Conservation (phyloP, 2,888 invertebrate genomes). For the Caenorhabditis sp. region DNA sequence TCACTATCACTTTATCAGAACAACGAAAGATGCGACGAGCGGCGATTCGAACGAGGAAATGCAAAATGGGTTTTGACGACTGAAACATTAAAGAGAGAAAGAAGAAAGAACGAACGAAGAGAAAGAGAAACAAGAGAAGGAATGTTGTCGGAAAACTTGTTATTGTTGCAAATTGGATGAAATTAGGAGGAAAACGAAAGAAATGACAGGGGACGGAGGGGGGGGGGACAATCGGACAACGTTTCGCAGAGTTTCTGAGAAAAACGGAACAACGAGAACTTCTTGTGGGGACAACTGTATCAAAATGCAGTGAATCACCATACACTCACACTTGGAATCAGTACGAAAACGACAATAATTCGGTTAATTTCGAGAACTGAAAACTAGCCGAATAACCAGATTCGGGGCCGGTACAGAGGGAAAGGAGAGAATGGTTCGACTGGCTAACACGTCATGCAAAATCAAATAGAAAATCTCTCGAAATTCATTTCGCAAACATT, state of each 20-base stretch:
- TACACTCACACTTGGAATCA: too few species aligned
- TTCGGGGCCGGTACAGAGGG: background rate
- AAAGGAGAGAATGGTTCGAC: background rate
- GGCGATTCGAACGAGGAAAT: too few species aligned
- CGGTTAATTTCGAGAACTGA: background rate
- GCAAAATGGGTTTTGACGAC: background rate
- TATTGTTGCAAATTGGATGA: conserved; percentile 20
- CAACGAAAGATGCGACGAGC: background rate
- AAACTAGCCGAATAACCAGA: background rate
- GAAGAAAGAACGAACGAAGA: background rate
- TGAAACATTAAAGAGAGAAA: background rate
- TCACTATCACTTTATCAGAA: conserved; percentile 1
- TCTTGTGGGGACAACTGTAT: too few species aligned
- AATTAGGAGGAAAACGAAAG: conserved; percentile 2
- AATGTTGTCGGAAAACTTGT: conserved; percentile 28
- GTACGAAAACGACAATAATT: background rate
- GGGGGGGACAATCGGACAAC: too few species aligned
- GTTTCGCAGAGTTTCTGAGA: too few species aligned
- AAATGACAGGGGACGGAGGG: background rate
- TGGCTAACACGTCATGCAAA: conserved; percentile 5
- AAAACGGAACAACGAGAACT: background rate
- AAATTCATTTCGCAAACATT: conserved; percentile 5
- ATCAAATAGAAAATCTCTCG: background rate
- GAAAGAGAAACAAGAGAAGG: too few species aligned
- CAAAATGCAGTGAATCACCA: too few species aligned